These are phyloP conservation scores for Styela clava DNA, from an alignment of 23 tunicate species.

Conservation along the genomic window DNA sequence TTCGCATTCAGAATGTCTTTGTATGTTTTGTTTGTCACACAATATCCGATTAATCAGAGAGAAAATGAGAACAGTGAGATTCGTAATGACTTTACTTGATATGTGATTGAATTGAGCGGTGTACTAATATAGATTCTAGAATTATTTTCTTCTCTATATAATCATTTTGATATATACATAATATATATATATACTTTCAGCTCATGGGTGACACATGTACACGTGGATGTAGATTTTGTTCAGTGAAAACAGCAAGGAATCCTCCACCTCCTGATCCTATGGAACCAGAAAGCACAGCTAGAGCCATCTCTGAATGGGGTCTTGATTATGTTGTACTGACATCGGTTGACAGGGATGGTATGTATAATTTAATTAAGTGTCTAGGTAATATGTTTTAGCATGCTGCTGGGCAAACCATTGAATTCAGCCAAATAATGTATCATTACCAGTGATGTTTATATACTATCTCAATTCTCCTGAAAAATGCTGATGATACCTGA, in stretches of 20 bases:
- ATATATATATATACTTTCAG: slow-evolving; percentile 37
- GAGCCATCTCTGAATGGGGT: slow-evolving; percentile 86
- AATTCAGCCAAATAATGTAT: not conserved
- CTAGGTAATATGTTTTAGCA: too few relatives aligned
- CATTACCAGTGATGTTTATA: too few relatives aligned
- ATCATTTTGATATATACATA: too few relatives aligned
- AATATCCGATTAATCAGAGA: too few relatives aligned
- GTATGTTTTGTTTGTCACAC: too few relatives aligned
- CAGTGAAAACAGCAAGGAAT: slow-evolving; percentile 83
- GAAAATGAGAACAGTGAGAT: not conserved
- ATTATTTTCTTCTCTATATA: too few relatives aligned
- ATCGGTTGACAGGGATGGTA: slow-evolving; percentile 97
- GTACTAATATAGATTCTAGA: too few relatives aligned
- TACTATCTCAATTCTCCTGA: too few relatives aligned
- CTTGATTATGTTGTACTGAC: slow-evolving; percentile 94
- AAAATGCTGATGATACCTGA: too few relatives aligned
- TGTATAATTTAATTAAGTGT: too few relatives aligned
- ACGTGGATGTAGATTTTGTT: slow-evolving; percentile 97
- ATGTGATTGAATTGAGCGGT: not conserved
- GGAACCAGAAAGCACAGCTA: slow-evolving; percentile 90
- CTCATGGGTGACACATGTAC: slow-evolving; percentile 98
- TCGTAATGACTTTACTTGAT: not conserved
- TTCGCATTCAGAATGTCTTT: too few relatives aligned
- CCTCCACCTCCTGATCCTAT: slow-evolving; percentile 88
- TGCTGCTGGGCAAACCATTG: not conserved